These are phyloP conservation scores for Falcaria lacertinaria DNA, from an alignment of 2,888 invertebrate species.

Conservation along the genomic window DNA sequence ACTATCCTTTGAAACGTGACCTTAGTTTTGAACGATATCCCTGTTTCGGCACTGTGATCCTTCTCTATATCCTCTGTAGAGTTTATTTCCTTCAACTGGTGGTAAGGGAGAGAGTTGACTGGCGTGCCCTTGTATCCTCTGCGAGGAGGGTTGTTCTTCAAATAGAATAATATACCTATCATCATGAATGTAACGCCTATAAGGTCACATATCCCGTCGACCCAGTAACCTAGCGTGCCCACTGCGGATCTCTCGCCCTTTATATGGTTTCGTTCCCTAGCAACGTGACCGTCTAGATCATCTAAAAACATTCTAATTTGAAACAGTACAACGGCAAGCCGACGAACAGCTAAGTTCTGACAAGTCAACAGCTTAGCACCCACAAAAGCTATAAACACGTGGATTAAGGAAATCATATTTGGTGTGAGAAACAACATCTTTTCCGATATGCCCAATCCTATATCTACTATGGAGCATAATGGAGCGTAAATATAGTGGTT, in stretches of 20 bases:
- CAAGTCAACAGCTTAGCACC: constrained; percentile 88
- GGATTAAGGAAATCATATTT: constrained; percentile 90
- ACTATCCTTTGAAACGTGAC: constrained; percentile 83
- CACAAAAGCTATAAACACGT: constrained; percentile 86
- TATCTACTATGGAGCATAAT: constrained; percentile 85
- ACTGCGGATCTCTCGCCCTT: constrained; percentile 89
- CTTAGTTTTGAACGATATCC: constrained; percentile 83
- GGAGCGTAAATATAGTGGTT: constrained; percentile 92
- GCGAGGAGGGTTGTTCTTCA: constrained; percentile 86
- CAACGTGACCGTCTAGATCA: constrained; percentile 92
- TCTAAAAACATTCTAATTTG: constrained; percentile 91
- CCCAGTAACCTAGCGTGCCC: constrained; percentile 89
- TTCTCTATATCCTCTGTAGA: constrained; percentile 69
- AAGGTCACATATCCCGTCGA: constrained; percentile 91
- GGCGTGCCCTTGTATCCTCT: constrained; percentile 84
- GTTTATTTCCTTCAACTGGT: constrained; percentile 66
- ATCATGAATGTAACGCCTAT: constrained; percentile 86
- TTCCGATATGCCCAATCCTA: constrained; percentile 82
- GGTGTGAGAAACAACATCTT: constrained; percentile 84
- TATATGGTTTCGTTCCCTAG: constrained; percentile 86
- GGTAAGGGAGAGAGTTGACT: constrained; percentile 77
- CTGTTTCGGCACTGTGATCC: constrained; percentile 63
- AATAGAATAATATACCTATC: constrained; percentile 83
- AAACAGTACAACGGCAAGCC: constrained; percentile 87
- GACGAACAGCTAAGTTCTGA: constrained; percentile 84